These are phyloP conservation scores for Rana temporaria DNA, from an alignment of 2,113 vertebrate genomes.

Conservation along the genomic window DNA sequence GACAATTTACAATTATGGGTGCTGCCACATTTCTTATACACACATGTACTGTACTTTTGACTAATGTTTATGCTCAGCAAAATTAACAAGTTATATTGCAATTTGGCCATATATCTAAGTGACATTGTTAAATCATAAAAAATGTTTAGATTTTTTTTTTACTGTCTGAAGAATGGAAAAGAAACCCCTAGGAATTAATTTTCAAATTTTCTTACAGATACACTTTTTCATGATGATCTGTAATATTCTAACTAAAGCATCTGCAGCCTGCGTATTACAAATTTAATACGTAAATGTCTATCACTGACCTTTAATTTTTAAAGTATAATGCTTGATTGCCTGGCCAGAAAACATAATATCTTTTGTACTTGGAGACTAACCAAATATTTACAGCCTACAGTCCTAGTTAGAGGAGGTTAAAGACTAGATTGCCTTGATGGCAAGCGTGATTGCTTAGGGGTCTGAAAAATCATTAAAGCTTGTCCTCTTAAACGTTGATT, in stretches of 20 bases:
- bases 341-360: conserved; percentile 75
- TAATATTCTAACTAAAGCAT: background rate
- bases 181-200: too few relatives aligned
- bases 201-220: too few relatives aligned
- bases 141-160: too few relatives aligned
- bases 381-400: conserved; percentile 76
- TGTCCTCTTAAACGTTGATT: conserved; percentile 96
- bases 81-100: too few relatives aligned
- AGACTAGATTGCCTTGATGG: conserved; percentile 85
- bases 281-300: background rate
- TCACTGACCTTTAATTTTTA: conserved; percentile 11
- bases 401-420: conserved; percentile 92
- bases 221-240: background rate
- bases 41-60: too few relatives aligned
- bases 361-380: conserved; percentile 77
- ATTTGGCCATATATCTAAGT: too few relatives aligned
- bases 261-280: background rate
- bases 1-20: too few relatives aligned
- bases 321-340: conserved; percentile 68
- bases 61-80: too few relatives aligned
- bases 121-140: too few relatives aligned
- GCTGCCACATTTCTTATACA: too few relatives aligned
- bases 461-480: conserved; percentile 92
- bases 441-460: conserved; percentile 82
- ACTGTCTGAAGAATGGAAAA: too few relatives aligned